These are phyloP conservation scores for Scophthalmus maximus DNA, from an alignment of 2,113 vertebrate genomes.

Conservation along the genomic window DNA sequence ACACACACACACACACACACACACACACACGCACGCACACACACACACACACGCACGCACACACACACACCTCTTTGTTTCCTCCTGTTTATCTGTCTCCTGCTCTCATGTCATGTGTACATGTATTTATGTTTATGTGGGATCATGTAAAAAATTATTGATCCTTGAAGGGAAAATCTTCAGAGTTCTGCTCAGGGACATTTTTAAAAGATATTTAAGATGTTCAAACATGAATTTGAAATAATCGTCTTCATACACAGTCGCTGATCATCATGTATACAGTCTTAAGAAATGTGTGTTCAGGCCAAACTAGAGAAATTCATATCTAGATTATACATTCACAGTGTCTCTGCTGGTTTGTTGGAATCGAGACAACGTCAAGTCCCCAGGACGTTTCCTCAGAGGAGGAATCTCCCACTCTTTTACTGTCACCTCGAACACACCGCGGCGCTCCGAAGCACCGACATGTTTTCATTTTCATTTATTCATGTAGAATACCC, in stretches of 20 bases:
- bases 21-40: background rate
- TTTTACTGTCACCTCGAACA: too few relatives aligned
- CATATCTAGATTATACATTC: constrained; percentile 4
- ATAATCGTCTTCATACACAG: background rate
- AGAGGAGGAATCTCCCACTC: too few relatives aligned
- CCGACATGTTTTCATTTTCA: too few relatives aligned
- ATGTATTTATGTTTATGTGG: background rate
- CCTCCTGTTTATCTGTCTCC: too few relatives aligned
- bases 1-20: background rate
- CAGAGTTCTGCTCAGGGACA: background rate
- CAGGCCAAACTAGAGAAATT: background rate
- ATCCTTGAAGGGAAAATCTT: constrained; percentile 12
- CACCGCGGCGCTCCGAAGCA: too few relatives aligned
- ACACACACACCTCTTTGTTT: too few relatives aligned
- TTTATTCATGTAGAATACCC: too few relatives aligned
- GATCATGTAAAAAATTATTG: background rate
- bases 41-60: background rate
- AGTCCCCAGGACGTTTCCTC: too few relatives aligned
- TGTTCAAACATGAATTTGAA: background rate
- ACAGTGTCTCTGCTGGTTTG: background rate
- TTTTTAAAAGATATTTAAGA: too few relatives aligned
- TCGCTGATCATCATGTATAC: background rate
- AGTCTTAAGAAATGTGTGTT: background rate
- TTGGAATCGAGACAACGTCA: too few relatives aligned
- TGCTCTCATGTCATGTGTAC: too few relatives aligned